Evolutionary conservation across 2,888 invertebrate species (phyloP).

Genomic region (Drosophila subquinaria): DNA sequence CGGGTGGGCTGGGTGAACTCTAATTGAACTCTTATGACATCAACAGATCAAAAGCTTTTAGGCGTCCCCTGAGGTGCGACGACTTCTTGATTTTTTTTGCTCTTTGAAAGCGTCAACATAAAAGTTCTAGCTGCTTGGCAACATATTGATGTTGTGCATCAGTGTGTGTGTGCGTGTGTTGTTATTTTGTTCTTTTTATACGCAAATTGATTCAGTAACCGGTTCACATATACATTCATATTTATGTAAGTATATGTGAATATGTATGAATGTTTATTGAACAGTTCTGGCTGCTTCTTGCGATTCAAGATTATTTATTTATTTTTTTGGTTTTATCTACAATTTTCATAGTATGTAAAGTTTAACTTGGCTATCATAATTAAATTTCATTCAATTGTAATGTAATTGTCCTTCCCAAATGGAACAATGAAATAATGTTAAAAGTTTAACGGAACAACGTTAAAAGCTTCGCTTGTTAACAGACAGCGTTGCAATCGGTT

Average conservation of each 20-base stretch:
- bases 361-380: slow-evolving; percentile 17
- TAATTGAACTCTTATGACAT: slow-evolving; percentile 76
- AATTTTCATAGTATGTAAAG: slow-evolving; percentile 31
- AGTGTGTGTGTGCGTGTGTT: slow-evolving; percentile 17
- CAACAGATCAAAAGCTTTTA: slow-evolving; percentile 51
- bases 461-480: slow-evolving; percentile 54
- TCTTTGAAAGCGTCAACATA: slow-evolving; percentile 7
- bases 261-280: slow-evolving; percentile 42
- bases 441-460: slow-evolving; percentile 50
- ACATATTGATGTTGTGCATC: slow-evolving; percentile 35
- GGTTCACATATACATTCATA: slow-evolving; percentile 46
- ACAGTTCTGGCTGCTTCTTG: slow-evolving; percentile 42
- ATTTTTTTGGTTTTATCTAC: slow-evolving; percentile 13
- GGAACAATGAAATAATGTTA: slow-evolving; percentile 35
- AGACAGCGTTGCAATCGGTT: slow-evolving; percentile 12
- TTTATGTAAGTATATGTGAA: slow-evolving; percentile 18
- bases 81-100: slow-evolving; percentile 28
- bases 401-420: slow-evolving; percentile 59
- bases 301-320: not conserved
- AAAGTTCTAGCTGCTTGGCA: slow-evolving; percentile 45
- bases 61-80: slow-evolving; percentile 19
- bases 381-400: slow-evolving; percentile 30
- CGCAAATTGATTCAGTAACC: slow-evolving; percentile 68
- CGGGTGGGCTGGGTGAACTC: slow-evolving; percentile 40
- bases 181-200: slow-evolving; percentile 38